phyloP scores from a whole-genome alignment of 2,113 vertebrate species.

The Strix aluco region DNA sequence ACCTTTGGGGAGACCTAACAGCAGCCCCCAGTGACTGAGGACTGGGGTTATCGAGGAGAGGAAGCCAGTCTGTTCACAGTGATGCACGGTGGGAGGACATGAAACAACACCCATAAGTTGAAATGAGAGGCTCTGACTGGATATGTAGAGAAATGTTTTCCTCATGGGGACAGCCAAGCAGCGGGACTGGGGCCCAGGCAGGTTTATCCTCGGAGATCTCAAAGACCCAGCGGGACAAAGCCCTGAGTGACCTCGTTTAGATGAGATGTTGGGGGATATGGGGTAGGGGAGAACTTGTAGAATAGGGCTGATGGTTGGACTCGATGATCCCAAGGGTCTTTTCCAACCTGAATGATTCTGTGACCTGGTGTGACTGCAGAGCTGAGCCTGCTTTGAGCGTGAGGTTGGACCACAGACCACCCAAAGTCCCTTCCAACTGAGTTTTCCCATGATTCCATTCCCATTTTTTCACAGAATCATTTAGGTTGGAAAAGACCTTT shows the following conservation, averaged over 20 bases:
- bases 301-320: too few relatives aligned
- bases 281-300: too few relatives aligned
- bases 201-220: background rate
- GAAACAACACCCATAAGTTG: background rate
- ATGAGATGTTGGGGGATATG: too few relatives aligned
- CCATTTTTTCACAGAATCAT: background rate
- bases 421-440: background rate
- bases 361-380: fast-evolving
- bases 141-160: background rate
- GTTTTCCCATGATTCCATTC: background rate
- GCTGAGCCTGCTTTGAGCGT: background rate
- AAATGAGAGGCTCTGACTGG: background rate
- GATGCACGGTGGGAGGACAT: background rate
- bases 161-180: background rate
- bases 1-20: background rate
- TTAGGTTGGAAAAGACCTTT: background rate
- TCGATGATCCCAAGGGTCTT: too few relatives aligned
- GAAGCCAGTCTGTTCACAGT: background rate
- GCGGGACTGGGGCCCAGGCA: background rate
- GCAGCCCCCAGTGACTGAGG: background rate
- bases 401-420: background rate
- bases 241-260: background rate
- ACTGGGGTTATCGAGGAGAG: background rate
- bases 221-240: background rate
- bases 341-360: too few relatives aligned